Evolutionary conservation across 2,113 vertebrate genomes (phyloP), one percentile per base, ranked within the genome.

Genomic region (Ranitomeya variabilis): DNA sequence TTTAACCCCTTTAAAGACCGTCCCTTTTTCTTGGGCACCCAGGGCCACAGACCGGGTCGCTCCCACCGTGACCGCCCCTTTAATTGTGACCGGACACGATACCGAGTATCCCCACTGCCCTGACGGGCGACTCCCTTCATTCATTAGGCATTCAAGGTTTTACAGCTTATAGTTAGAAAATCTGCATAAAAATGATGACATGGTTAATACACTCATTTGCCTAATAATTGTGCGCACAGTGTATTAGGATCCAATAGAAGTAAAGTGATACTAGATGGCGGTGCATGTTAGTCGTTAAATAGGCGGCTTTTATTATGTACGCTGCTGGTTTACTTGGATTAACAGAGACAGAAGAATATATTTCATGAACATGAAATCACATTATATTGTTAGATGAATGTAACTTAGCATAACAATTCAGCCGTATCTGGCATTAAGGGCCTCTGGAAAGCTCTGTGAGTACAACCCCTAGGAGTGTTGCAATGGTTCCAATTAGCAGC

Each of bases 241-340:
- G 12, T 9, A 57, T 52, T 52, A 7, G 45, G 52, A 52, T 45
- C 71, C 21, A 45, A 76, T 52, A 51, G 19, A 76, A 11, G 73
- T 52, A 45, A 52, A 21, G 26, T 76, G 18, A 51, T 45, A 76
- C 73, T 76, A 76, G 73, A 76, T 76, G 73, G 73, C 73, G 73
- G 3, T 52, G 45, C 18, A 21, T 12, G 73, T 19, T 52, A 76
- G 52, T 76, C 51, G 73, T 76, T 51, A 51, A 76, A 76, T 52
- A 52, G 73, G 37, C 73, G 2, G 18, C 73, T 52, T 76, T 76
- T 76, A 52, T 76, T 76, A 52, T 76, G 21, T 52, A 76, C 71
- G 19, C 71, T 16, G 37, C 15, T 74, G 71, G 51, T 74, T 45
- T 74, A 74, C 15, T 45, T 51, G 37, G 45, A 76, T 76, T 45